Conservation (phyloP, 1,140 invertebrate species). For the Orchesella cincta region DNA sequence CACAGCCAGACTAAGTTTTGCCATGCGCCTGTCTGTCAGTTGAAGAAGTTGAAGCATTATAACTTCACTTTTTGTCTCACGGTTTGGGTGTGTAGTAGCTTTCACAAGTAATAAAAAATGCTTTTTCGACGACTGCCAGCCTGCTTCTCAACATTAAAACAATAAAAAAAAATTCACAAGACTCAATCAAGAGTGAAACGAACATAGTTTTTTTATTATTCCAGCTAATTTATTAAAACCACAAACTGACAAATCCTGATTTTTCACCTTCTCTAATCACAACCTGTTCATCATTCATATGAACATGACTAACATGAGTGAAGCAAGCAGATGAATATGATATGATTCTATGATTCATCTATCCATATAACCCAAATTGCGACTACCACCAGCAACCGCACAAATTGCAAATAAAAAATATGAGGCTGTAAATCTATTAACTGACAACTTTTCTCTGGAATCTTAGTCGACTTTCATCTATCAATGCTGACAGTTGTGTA, state of each 20-base stretch:
- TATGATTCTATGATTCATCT: not conserved
- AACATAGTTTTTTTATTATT: not conserved
- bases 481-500: not conserved
- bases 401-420: too few species aligned
- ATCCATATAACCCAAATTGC: too few species aligned
- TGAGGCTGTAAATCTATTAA: not conserved
- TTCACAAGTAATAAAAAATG: too few species aligned
- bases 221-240: not conserved
- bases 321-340: not conserved
- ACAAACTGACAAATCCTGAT: not conserved
- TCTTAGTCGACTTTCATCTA: not conserved
- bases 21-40: too few species aligned
- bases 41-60: too few species aligned
- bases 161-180: not conserved
- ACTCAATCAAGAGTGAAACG: not conserved
- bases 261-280: not conserved
- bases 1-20: too few species aligned
- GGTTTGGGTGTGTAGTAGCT: too few species aligned
- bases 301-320: not conserved
- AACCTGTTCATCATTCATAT: not conserved
- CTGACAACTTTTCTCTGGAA: not conserved
- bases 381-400: too few species aligned
- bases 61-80: too few species aligned
- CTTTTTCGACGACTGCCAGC: too few species aligned
- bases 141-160: too few species aligned